Evolutionary conservation across 2,113 vertebrate genomes (phyloP).

Genomic region (Engystomops pustulosus): DNA sequence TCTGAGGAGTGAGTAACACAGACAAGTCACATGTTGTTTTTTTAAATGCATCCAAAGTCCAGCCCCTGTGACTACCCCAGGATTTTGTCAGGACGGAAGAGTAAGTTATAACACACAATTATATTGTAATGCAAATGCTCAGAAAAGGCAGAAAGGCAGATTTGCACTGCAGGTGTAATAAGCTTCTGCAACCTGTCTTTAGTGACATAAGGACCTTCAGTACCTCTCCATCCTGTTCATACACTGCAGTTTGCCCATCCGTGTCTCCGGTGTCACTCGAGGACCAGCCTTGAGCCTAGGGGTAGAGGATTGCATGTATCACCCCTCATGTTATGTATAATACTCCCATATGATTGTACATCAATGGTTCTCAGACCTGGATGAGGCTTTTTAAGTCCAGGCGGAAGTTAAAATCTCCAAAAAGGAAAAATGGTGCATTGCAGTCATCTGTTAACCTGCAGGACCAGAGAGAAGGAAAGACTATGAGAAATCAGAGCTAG

Average conservation of each 20-base stretch:
- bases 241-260: neutral
- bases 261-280: neutral
- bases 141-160: too few species aligned
- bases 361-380: conserved; percentile 67
- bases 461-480: neutral
- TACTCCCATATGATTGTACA: too few species aligned
- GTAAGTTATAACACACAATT: too few species aligned
- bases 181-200: too few species aligned
- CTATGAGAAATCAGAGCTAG: neutral
- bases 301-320: neutral
- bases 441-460: conserved; percentile 66
- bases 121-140: too few species aligned
- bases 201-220: neutral
- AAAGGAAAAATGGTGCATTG: conserved; percentile 76
- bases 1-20: too few species aligned
- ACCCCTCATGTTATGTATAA: too few species aligned
- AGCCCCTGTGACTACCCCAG: too few species aligned
- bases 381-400: conserved; percentile 76
- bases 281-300: conserved; percentile 47
- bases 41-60: too few species aligned
- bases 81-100: too few species aligned
- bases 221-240: conserved; percentile 50
- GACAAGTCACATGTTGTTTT: too few species aligned
- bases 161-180: too few species aligned
- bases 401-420: conserved; percentile 84